Conservation (phyloP, 2,113 vertebrate species). For the Zonotrichia leucophrys region DNA sequence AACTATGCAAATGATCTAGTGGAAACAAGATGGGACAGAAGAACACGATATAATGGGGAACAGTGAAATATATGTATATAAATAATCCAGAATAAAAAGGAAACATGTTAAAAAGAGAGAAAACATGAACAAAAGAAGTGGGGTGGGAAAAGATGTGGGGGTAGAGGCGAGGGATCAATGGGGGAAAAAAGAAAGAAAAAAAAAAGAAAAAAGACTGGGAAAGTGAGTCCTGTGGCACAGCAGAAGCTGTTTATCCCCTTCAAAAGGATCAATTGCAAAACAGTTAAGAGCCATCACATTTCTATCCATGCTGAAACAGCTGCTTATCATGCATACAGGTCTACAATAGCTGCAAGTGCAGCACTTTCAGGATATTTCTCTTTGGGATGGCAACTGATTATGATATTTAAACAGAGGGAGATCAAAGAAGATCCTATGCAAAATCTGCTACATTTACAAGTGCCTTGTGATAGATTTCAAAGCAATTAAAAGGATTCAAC, state of each 20-base stretch:
- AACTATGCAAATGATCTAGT: background rate
- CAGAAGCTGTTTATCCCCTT: background rate
- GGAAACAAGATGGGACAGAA: background rate
- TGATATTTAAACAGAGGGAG: background rate
- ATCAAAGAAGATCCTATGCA: background rate
- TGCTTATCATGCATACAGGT: background rate
- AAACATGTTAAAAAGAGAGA: background rate
- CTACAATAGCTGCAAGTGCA: background rate
- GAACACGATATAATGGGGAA: background rate
- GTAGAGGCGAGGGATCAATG: background rate
- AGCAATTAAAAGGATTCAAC: conserved; percentile 32
- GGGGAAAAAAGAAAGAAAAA: background rate
- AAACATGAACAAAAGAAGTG: background rate
- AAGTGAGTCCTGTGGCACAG: background rate
- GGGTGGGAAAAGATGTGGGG: rapidly evolving
- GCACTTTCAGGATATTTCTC: background rate
- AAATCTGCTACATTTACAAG: background rate
- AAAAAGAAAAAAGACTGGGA: background rate
- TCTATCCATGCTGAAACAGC: background rate
- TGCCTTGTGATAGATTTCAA: background rate
- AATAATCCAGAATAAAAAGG: background rate
- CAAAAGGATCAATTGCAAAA: background rate
- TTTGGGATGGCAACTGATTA: background rate
- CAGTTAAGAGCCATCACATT: background rate
- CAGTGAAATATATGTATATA: background rate